Evolutionary conservation across 1,140 invertebrate genomes (phyloP), one percentile per base, ranked within the genome.

Genomic region (Drosophila melanica): DNA sequence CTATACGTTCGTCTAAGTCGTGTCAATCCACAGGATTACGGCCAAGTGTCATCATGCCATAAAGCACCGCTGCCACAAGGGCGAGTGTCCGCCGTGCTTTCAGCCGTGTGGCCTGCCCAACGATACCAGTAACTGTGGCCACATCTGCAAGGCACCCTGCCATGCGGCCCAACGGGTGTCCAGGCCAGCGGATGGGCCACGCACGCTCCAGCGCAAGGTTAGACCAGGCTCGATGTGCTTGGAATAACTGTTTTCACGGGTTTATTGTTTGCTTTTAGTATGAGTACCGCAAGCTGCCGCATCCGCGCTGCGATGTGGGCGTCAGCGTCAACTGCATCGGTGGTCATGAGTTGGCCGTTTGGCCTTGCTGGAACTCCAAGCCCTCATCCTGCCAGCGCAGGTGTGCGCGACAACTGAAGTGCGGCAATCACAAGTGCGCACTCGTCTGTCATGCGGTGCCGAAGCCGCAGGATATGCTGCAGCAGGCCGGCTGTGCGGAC

Each of bases 41-140:
- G 93, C 96, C 27, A 95, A 95, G 47, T 98, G 98, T 91, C 95
- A 97, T 77, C 97, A 98, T 90, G 92, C 94, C 42, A 93, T 96
- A 63, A 94, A 94, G 10, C 98, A 99, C 91, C 93, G 93, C 23
- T 99, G 98, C 90, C 98, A 99, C 92, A 97, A 97, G 91, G 96
- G 96, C 0, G 93, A 95, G 10, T 99, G 98, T 92, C 97, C 97
- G 8, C 94, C 95, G 0, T 99, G 98, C 91, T 93, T 93, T 39
- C 95, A 96, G 81, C 92, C 94, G 12, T 98, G 98, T 92, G 92
- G 92, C 0, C 91, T 93, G 37, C 60, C 65, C 20, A 95, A 96
- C 79, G 66, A 75, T 1, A 87, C 93, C 10, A 86, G 93, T 27
- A 90, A 78, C n/a, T 99, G 98, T 93, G 92, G 92, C 0, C 98